Evolutionary conservation across 2,888 invertebrate species (phyloP), one percentile per base, ranked within the genome.

Genomic region (Seladonia tumulorum): DNA sequence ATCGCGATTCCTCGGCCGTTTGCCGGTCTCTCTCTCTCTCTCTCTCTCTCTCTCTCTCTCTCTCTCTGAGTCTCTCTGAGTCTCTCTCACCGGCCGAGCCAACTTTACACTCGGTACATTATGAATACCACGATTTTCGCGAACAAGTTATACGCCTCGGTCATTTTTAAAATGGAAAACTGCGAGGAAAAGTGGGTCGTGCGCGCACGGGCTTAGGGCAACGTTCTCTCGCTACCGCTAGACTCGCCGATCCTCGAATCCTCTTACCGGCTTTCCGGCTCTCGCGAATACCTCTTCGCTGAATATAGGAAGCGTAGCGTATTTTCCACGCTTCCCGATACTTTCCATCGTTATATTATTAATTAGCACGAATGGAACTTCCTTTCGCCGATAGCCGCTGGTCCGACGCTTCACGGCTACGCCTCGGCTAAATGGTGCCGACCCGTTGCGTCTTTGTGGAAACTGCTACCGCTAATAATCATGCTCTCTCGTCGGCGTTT

Each of bases 61-160:
- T 80, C 53, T n/a, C n/a, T n/a, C n/a, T n/a, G n/a, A n/a, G n/a
- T n/a, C 47, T 47, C 57, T 57, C n/a, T n/a, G 35, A 35, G 35
- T 1, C 35, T 35, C 35, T 35, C 35, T 42, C 76, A 42, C 10
- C n/a, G 45, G 72, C 60, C 74, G 70, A 73, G 83, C 84, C 86
- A 93, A 93, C 91, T 93, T 93, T 91, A 88, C 90, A 90, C 91
- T 89, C 87, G 76, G 87, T 90, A 89, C 91, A 91, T 93, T 93
- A 93, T 92, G 93, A 93, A 93, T 93, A 92, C 88, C 85, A 81
- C 89, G 93, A 93, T 93, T 90, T 35, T 88, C 87, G 82, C 88
- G 83, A 76, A 45, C 79, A 86, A 92, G 86, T 92, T 89, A 86
- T 85, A 85, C 81, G 86, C 63, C 78, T 75, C 75, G 87, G 88